A percentile compares a stretch with the other conserved stretches of the same genome.
These are phyloP conservation scores for Crenichthys baileyi DNA, from an alignment of 2,797 vertebrate genomes.

Conservation along the genomic window DNA sequence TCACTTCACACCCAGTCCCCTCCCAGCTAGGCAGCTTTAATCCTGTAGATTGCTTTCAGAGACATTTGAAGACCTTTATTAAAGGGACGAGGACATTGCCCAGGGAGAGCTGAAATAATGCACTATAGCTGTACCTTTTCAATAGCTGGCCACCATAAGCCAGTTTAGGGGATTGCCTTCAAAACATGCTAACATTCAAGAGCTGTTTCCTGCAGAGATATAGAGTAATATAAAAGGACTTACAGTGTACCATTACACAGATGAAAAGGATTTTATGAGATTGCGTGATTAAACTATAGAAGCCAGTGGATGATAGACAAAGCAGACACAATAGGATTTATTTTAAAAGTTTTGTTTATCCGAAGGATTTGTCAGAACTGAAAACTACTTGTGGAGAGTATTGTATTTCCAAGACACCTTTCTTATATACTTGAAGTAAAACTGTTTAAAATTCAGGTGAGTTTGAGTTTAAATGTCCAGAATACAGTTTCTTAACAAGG, in stretches of 20 bases:
- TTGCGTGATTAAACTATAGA: conserved; percentile 6
- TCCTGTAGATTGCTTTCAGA: conserved; percentile 17
- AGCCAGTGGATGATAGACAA: neutral
- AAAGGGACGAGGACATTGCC: conserved; percentile 23
- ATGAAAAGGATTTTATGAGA: conserved; percentile 36
- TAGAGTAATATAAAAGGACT: conserved; percentile 16
- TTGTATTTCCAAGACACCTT: neutral
- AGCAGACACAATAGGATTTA: neutral
- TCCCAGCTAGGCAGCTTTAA: conserved; percentile 13
- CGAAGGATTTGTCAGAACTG: neutral
- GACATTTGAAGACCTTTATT: conserved; percentile 16
- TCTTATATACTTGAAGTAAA: neutral
- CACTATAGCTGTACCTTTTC: neutral
- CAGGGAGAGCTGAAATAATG: conserved; percentile 28
- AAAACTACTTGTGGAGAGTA: neutral
- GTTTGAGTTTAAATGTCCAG: neutral
- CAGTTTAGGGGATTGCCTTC: conserved; percentile 19
- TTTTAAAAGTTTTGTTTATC: conserved; percentile 1
- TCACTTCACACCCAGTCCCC: neutral
- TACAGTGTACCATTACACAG: neutral
- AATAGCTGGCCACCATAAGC: conserved; percentile 19
- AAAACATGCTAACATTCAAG: conserved; percentile 22
- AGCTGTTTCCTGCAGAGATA: conserved; percentile 19
- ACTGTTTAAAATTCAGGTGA: neutral
- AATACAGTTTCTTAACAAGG: no score